Conservation (phyloP, 2,888 invertebrate genomes). For the Chrysopilus asiliformis region DNA sequence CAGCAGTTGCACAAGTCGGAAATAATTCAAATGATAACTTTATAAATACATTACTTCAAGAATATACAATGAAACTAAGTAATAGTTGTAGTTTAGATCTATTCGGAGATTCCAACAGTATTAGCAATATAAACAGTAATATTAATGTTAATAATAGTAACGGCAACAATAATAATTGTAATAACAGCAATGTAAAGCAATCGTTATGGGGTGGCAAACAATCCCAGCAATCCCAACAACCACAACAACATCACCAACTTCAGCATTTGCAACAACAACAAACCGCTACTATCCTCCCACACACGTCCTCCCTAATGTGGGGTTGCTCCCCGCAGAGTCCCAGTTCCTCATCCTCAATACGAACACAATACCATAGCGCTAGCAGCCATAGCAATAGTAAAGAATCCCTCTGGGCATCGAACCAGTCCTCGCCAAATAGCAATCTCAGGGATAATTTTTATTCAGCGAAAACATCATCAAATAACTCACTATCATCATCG, state of each 20-base stretch:
- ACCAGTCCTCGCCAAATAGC: constrained; percentile 29
- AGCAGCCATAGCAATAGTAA: constrained; percentile 32
- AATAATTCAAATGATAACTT: constrained; percentile 16
- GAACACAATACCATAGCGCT: constrained; percentile 19
- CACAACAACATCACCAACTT: too few relatives aligned
- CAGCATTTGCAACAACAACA: constrained; percentile 1
- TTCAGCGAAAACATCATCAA: constrained; percentile 19
- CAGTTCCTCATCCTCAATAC: constrained; percentile 21
- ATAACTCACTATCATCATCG: constrained; percentile 10
- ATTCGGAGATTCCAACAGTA: constrained; percentile 22
- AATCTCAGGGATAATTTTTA: constrained; percentile 26
- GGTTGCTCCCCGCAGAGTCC: constrained; percentile 29
- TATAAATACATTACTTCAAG: constrained; percentile 22
- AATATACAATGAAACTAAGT: constrained; percentile 22
- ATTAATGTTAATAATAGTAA: constrained; percentile 15
- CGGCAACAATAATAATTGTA: constrained; percentile 16
- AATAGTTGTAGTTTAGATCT: constrained; percentile 18
- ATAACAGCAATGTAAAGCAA: constrained; percentile 22
- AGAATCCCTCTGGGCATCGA: constrained; percentile 32
- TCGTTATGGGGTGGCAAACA: constrained; percentile 10
- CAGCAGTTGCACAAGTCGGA: constrained; percentile 3
- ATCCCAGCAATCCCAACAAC: constrained; percentile 8
- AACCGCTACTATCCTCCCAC: constrained; percentile 9
- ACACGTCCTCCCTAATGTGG: constrained; percentile 30
- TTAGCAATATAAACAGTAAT: constrained; percentile 16